Evolutionary conservation across 2,888 invertebrate species (phyloP), one percentile per base, ranked within the genome.

Genomic region (Melanostoma mellinum): DNA sequence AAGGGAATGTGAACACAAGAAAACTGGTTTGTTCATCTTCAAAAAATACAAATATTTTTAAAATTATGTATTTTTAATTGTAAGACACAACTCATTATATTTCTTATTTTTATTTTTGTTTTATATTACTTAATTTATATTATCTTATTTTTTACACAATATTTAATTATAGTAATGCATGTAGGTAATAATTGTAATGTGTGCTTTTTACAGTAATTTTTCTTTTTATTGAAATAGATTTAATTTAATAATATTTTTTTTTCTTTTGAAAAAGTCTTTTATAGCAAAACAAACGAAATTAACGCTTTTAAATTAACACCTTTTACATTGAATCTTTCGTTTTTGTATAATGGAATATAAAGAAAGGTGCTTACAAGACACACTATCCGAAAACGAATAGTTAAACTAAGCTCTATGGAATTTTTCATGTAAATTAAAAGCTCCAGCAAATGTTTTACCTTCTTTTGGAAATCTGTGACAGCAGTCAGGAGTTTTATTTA

Each of bases 191-290:
- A 63, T 46, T 56, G 55, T 46, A 46, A 55, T 71, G 71, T 65
- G 71, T 71, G 63, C 71, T 71, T 77, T 71, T 52, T 65, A 77
- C 65, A 77, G 71, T 65, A 58, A 52, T 58, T 44, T 6, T 46
- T 61, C 52, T 42, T 4, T 63, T 52, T 52, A 35, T 4, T 36
- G 52, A 33, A 33, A 53, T 35, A 33, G 42, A 8, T 20, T 63
- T 8, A 48, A 42, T 33, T 44, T 44, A 20, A 20, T 33, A 50
- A 10, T 42, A 44, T 10, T 36, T 55, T 10, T 55, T 10, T 53
- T 9, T 60, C 3, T 30, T 67, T 52, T 33, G 38, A 46, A 46
- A 63, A 65, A 20, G 20, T 20, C 20, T 20, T 20, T 20, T 20
- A 20, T 33, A 9, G 40, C 6, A 65, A 40, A 20, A 33, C 20